Base-by-base conservation (phyloP, 1,140 invertebrate genomes). In the Hyphantria cunea region DNA sequence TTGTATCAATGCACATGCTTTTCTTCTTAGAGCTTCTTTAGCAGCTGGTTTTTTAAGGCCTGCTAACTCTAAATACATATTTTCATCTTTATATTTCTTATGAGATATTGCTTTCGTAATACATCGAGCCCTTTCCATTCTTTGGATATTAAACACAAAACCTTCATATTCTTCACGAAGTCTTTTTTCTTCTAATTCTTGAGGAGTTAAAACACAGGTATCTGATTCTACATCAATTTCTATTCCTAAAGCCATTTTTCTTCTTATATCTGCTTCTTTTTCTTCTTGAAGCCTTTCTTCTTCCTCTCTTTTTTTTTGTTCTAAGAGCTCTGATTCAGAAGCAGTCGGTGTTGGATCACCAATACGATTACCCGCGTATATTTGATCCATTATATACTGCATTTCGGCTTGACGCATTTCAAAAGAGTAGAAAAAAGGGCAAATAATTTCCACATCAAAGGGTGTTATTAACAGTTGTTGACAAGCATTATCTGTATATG, bases 401-500 rank as follows among this genome's bases (percentile, higher is more conserved):
- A 85, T 85, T 78, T 90, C 85, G 65, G 78, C 50, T 67, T 80
- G 63, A 33, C 87, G 68, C 6, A 80, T 86, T 77, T 90, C 87
- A 54, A 86, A 85, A 12, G 84, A 78, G 67, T 89, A 90, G 69
- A 87, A 85, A 65, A 85, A 90, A 9, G 87, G 87, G 50, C 82
- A 85, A 15, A 88, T 48, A 54, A 90, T 77, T 71, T 87, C 64
- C 33, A 88, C 74, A 54, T 90, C 79, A 47, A 82, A 64, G 8
- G 87, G 87, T 34, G 81, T 56, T 55, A 90, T 84, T 10, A 90
- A 42, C 67, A 88, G 69, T 69, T 88, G 85, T 50, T 87, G 80
- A 15, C 88, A 67, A 17, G 86, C 83, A 76, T 89, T 90, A 12
- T 88, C 84, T 32, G 84, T 64, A 59, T 89, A 90, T 0, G 84